Base-by-base conservation (phyloP, 2,888 invertebrate species). In the Hypolimnas misippus region DNA sequence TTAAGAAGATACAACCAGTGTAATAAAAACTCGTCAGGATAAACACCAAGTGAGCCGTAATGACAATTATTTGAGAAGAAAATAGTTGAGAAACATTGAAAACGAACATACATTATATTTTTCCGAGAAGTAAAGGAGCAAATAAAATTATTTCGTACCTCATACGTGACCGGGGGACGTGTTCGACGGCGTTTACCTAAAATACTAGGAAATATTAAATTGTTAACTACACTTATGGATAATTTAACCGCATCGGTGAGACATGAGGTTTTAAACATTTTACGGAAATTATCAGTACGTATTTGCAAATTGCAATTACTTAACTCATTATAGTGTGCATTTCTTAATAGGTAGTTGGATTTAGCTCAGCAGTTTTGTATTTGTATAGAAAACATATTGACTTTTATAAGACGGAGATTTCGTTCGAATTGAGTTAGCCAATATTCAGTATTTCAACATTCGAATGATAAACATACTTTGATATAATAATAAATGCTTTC, bases 141-240 rank as follows among this genome's bases (percentile, higher is more conserved):
- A 62, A 62, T 62, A 56, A 19, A 51, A 49, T 33, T 52, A 62
- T 53, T 53, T 53, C 38, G 35, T 31, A 33, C 35, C 38, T 31
- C 16, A 54, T 59, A 63, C 63, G 63, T 63, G 63, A 63, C 63
- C 29, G 16, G 49, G 31, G 54, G 50, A 33, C 16, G 35, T 40
- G 58, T 29, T 62, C 21, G 40, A 53, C 12, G 16, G 5, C 12
- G 29, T 58, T 59, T 59, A 53, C 52, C 49, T 62, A 42, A 42
- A 58, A 50, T 58, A 53, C 52, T 46, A 6, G 42, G 57, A 62
- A 62, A 56, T 56, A 16, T 35, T 25, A 46, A 25, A 53, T 44
- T 12, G 14, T 52, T 53, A 51, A 58, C 50, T 14, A 35, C 10
- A 42, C 42, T 35, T 16, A 25, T 51, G 35, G 42, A 58, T 42